Evolutionary conservation across 2,888 invertebrate genomes (phyloP), one percentile per base, ranked within the genome.

Genomic region (Xestia ashworthii): DNA sequence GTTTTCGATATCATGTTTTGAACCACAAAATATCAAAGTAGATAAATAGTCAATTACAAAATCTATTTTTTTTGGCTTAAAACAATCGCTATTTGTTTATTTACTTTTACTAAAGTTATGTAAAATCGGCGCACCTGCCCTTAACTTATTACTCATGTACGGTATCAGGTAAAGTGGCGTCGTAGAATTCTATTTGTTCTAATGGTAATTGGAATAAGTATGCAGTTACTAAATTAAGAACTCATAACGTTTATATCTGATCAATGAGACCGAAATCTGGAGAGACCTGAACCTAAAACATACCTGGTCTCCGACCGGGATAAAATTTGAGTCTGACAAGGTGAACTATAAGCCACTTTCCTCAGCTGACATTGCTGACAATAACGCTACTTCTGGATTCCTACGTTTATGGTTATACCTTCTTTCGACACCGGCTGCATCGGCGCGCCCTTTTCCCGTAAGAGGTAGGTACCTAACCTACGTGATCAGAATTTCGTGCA

Each of bases 141-240:
- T n/a, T n/a, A 64, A 41, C 8, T 78, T 81, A 88, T 89, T 87
- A 87, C 85, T 89, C 85, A 87, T 14, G 6, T 5, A 83, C 80
- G 67, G 73, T 83, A 76, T 80, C 66, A 22, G 60, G 72, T 78
- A 78, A 71, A 82, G 76, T 76, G 68, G 68, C 78, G 68, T 66
- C 76, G 71, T 76, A 73, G 74, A 81, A 85, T 77, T 76, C 62
- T 74, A 87, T 89, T 75, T 65, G 73, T 84, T 87, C 70, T 66
- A 67, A 67, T 75, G 67, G n/a, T 83, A 82, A 76, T 68, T 68
- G 14, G 44, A 58, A 69, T 71, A 32, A 32, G 32, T 32, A 55
- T 48, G 46, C 22, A 73, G 66, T 73, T 74, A n/a, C 19, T 72
- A 46, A 53, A 16, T 71, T 38, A 70, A 64, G 22, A 69, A 55